phyloP scores from a whole-genome alignment of 23 tunicate genomes.

The Phallusia fumigata region DNA sequence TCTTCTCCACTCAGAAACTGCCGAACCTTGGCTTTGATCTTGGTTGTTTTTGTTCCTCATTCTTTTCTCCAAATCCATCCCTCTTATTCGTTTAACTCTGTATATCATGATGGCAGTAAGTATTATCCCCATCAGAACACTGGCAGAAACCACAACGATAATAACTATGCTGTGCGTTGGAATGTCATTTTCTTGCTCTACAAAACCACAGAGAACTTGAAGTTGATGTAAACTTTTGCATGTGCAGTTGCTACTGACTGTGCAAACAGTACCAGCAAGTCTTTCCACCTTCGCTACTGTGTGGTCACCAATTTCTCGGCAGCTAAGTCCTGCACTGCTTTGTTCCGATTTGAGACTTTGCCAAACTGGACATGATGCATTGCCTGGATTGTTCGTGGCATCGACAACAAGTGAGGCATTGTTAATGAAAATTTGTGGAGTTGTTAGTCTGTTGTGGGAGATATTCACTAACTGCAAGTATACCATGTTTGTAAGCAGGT shows the following conservation, averaged over 20 bases:
- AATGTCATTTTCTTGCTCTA: not conserved
- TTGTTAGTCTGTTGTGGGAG: not conserved
- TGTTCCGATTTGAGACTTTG: not conserved
- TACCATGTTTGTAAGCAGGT: not conserved
- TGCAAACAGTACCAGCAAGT: not conserved
- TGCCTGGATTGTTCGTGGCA: not conserved
- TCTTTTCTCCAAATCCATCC: not conserved
- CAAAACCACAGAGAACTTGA: not conserved
- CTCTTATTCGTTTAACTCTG: conserved; percentile 9
- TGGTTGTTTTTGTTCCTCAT: not conserved
- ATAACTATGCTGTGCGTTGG: not conserved
- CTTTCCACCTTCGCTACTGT: not conserved
- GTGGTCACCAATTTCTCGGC: not conserved
- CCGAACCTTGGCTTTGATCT: not conserved
- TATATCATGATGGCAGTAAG: not conserved
- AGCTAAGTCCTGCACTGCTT: not conserved
- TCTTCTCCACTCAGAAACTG: not conserved
- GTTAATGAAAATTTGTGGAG: not conserved
- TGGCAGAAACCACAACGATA: not conserved
- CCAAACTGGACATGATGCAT: conserved; percentile 6
- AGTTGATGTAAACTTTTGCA: not conserved
- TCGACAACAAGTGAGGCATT: not conserved
- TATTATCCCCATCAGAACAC: not conserved
- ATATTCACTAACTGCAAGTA: conserved; percentile 13
- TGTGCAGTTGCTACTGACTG: not conserved